Conservation (phyloP, 2,888 invertebrate genomes). For the Petrophora chlorosata region DNA sequence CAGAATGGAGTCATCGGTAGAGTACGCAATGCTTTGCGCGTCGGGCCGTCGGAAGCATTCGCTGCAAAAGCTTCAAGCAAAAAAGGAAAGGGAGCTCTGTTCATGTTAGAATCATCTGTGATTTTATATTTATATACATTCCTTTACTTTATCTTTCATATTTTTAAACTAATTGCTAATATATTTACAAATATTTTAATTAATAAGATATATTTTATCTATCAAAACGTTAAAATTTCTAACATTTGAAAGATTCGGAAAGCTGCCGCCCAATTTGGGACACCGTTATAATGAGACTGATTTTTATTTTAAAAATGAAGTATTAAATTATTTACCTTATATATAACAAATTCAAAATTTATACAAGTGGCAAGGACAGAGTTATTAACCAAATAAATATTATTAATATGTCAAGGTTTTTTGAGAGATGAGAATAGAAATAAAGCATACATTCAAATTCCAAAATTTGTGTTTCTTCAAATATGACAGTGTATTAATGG, state of each 20-base stretch:
- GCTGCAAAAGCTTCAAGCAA: slow-evolving; percentile 71
- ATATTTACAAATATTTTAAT: slow-evolving; percentile 29
- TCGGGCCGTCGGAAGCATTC: slow-evolving; percentile 74
- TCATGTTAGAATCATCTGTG: slow-evolving; percentile 66
- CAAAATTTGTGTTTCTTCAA: too few relatives aligned
- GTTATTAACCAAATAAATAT: too few relatives aligned
- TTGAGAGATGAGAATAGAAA: too few relatives aligned
- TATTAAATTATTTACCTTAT: slow-evolving; percentile 31
- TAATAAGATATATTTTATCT: slow-evolving; percentile 7
- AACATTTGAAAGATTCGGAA: slow-evolving; percentile 21
- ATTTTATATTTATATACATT: slow-evolving; percentile 50
- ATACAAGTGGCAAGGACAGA: too few relatives aligned
- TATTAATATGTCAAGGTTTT: too few relatives aligned
- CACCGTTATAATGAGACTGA: slow-evolving; percentile 56
- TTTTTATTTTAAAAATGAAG: slow-evolving; percentile 38
- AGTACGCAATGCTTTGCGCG: slow-evolving; percentile 85
- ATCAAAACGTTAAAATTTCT: slow-evolving; percentile 2
- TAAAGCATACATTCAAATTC: too few relatives aligned
- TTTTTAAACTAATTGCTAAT: slow-evolving; percentile 29
- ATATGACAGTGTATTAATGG: too few relatives aligned
- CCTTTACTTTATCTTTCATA: slow-evolving; percentile 30
- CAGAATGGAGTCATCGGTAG: slow-evolving; percentile 88
- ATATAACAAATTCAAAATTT: slow-evolving; percentile 2
- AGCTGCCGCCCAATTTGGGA: slow-evolving; percentile 34
- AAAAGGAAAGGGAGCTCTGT: slow-evolving; percentile 69